Percentiles rank a stretch among this genome's conserved stretches.
Evolutionary conservation across 1,140 invertebrate species (phyloP).

Genomic region (Sarcophaga bullata): DNA sequence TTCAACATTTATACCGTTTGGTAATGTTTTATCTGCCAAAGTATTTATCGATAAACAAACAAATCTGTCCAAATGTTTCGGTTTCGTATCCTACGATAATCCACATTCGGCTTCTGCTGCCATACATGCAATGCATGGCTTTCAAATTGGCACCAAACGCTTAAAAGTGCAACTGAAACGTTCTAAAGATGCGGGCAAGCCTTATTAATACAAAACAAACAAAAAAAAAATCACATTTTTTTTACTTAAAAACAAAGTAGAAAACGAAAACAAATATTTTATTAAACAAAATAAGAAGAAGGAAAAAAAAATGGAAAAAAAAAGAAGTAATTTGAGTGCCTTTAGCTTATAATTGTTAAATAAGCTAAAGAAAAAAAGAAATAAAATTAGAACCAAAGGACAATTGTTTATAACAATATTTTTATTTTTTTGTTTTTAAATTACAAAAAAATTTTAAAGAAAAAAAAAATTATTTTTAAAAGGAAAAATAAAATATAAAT

Average conservation of each 20-base stretch:
- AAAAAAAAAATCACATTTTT: not conserved
- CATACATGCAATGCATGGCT: slow-evolving; percentile 97
- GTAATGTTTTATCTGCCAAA: slow-evolving; percentile 97
- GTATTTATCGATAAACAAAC: slow-evolving; percentile 99
- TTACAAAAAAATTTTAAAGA: not conserved
- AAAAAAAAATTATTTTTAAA: not conserved
- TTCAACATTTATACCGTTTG: slow-evolving; percentile 95
- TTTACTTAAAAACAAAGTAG: not conserved
- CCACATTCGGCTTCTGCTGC: slow-evolving; percentile 91
- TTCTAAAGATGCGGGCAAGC: slow-evolving; percentile 89
- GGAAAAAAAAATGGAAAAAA: not conserved
- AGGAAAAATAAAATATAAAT: not conserved
- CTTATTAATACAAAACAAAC: slow-evolving; percentile 71
- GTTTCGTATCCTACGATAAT: slow-evolving; percentile 98
- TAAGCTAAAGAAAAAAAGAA: not conserved
- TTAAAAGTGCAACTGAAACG: slow-evolving; percentile 98
- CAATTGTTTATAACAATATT: slow-evolving; percentile 24
- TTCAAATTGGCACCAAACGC: slow-evolving; percentile 96
- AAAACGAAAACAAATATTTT: slow-evolving; percentile 22
- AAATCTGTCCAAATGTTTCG: slow-evolving; percentile 98
- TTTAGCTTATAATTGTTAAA: slow-evolving; percentile 19
- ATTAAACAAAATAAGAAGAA: not conserved
- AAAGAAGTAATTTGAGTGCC: slow-evolving; percentile 36
- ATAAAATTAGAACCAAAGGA: slow-evolving; percentile 38
- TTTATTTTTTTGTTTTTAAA: slow-evolving; percentile 31